A percentile compares a stretch with the other conserved stretches of the same genome.
Evolutionary conservation across 1,140 invertebrate species (phyloP).

Genomic region (Sarcophaga peregrina): DNA sequence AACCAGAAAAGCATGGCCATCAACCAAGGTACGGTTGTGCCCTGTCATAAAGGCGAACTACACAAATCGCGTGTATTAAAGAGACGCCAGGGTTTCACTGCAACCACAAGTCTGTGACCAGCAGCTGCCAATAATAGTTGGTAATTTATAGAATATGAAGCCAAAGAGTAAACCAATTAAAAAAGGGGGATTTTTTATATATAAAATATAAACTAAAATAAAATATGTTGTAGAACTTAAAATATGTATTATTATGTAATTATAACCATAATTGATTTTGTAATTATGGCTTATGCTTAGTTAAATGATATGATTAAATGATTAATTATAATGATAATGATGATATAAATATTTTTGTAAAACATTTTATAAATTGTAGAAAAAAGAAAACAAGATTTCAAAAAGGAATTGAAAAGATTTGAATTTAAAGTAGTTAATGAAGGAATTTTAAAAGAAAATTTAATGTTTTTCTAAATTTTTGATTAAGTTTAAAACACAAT

Average conservation of each 20-base stretch:
- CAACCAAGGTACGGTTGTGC: conserved; percentile 69
- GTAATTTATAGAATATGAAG: conserved; percentile 33
- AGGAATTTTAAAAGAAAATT: not conserved
- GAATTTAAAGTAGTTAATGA: not conserved
- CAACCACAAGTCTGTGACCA: conserved; percentile 71
- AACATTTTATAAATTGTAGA: not conserved
- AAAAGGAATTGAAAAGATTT: conserved; percentile 15
- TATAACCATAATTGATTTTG: conserved; percentile 27
- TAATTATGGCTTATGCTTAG: conserved; percentile 13
- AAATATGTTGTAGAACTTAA: conserved; percentile 20
- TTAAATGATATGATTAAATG: not conserved
- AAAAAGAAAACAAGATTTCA: not conserved
- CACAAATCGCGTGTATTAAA: conserved; percentile 70
- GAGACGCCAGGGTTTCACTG: conserved; percentile 70
- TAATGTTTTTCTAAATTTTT: not conserved
- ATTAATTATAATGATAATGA: too few relatives aligned
- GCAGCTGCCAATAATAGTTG: conserved; percentile 46
- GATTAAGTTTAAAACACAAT: not conserved
- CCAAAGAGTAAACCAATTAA: not conserved
- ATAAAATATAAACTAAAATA: conserved; percentile 5
- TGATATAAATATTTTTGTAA: too few relatives aligned
- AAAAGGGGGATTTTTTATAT: not conserved
- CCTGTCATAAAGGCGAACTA: conserved; percentile 71
- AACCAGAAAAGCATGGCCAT: conserved; percentile 52
- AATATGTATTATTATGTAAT: not conserved